Base-by-base conservation (phyloP, 2,113 vertebrate genomes). In the Psilopsiagon aurifrons region DNA sequence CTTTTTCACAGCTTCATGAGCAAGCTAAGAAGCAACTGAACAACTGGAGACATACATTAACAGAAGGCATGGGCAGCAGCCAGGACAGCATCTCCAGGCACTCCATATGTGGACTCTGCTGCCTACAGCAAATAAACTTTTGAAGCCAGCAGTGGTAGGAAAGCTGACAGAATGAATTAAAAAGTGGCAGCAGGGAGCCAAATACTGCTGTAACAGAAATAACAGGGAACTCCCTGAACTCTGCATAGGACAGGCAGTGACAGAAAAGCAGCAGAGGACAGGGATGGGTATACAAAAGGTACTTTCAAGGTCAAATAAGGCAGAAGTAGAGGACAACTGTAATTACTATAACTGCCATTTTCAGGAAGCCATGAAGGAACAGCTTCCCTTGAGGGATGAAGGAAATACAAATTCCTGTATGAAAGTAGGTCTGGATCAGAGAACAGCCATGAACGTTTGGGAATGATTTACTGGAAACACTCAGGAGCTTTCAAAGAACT, bases 121-220 rank as follows among this genome's bases (percentile, higher is more conserved):
- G 95, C 95, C 95, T 95, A 89, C 88, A 97, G 95, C 95, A 96
- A 96, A 96, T 94, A 95, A 94, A 96, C 91, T 96, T 95, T 66
- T 94, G 96, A 94, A 96, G 96, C 96, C 95, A 96, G 88, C 44
- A 94, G 94, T 94, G 77, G 92, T 84, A 96, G 88, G 81, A 94
- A 95, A 97, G 77, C 75, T 96, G 95, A 96, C 94, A 97, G 94
- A 93, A 97, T 0, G 70, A 96, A 96, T 96, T 94, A 96, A 96
- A 95, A 92, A 96, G 86, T 51, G 79, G 83, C 77, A 91, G 83
- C 12, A 1, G 86, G 92, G 69, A 91, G 90, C 80, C 94, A 94
- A 93, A 74, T 67, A 87, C 57, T 84, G 64, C 86, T 86, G 77
- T 66, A 90, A 82, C 5, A 4, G 80, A 92, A 88, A 80, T 87